Evolutionary conservation across 2,113 vertebrate genomes (phyloP).

Genomic region (Zingel zingel): DNA sequence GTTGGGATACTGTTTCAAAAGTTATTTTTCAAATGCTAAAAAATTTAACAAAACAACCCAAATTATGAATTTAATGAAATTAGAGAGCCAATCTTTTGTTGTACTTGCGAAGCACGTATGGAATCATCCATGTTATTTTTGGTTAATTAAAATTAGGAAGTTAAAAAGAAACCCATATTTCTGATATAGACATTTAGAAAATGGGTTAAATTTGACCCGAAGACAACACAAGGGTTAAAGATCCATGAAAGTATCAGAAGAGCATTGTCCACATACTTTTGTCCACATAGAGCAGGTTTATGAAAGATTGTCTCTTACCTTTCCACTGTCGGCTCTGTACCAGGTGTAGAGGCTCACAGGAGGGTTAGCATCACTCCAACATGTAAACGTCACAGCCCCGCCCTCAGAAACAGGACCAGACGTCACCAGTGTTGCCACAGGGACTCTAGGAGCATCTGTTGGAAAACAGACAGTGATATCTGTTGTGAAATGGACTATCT

Average conservation of each 20-base stretch:
- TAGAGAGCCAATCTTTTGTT: too few relatives aligned
- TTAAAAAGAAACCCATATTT: too few relatives aligned
- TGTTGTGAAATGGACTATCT: neutral
- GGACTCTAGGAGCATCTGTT: slow-evolving; percentile 37
- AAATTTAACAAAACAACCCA: too few relatives aligned
- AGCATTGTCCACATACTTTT: neutral
- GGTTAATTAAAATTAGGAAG: too few relatives aligned
- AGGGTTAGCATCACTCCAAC: slow-evolving; percentile 58
- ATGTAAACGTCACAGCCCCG: slow-evolving; percentile 15
- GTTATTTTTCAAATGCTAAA: too few relatives aligned
- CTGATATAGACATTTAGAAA: too few relatives aligned
- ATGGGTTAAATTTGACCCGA: too few relatives aligned
- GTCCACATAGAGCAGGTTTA: neutral
- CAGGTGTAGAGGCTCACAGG: slow-evolving; percentile 42
- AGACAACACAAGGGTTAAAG: neutral
- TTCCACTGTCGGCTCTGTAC: slow-evolving; percentile 7
- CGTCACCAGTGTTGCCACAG: neutral
- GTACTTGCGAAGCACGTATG: too few relatives aligned
- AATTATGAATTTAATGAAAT: too few relatives aligned
- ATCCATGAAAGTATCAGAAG: neutral
- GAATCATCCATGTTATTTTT: too few relatives aligned
- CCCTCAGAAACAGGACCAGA: slow-evolving; percentile 27
- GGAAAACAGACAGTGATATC: neutral
- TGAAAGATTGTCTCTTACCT: neutral
- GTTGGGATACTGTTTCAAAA: too few relatives aligned